phyloP scores from a whole-genome alignment of 1,140 invertebrate genomes.

The Drosophila pectinifera region DNA sequence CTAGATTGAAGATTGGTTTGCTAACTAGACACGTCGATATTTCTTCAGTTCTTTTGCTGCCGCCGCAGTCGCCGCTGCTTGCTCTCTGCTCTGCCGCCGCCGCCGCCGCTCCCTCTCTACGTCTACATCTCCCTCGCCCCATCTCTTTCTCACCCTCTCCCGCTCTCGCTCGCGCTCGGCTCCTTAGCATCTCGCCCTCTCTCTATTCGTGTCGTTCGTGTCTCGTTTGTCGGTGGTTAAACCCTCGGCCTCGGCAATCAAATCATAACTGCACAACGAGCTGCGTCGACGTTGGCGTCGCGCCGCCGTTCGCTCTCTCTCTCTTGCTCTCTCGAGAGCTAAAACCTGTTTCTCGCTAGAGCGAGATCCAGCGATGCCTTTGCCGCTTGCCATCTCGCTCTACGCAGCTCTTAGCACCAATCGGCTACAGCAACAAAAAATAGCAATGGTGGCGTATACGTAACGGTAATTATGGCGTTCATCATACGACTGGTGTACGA shows the following conservation, averaged over 20 bases:
- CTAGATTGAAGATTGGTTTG: conserved; percentile 85
- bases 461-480: conserved; percentile 85
- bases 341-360: conserved; percentile 54
- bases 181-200: conserved; percentile 18
- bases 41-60: conserved; percentile 83
- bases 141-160: neutral
- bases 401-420: conserved; percentile 57
- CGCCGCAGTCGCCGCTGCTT: conserved; percentile 41
- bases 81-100: conserved; percentile 12
- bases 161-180: conserved; percentile 15
- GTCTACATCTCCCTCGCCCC: conserved; percentile 15
- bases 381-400: conserved; percentile 35
- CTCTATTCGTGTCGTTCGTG: conserved; percentile 50
- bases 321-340: conserved; percentile 20
- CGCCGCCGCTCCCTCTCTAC: conserved; percentile 10
- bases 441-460: conserved; percentile 84
- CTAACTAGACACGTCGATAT: conserved; percentile 85
- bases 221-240: conserved; percentile 81
- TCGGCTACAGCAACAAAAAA: conserved; percentile 73
- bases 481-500: conserved; percentile 64
- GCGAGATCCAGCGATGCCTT: neutral
- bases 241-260: conserved; percentile 70
- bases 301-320: conserved; percentile 12
- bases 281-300: conserved; percentile 26
- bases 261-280: conserved; percentile 78